Percentiles rank a stretch among this genome's conserved stretches.
Evolutionary conservation across 2,113 vertebrate genomes (phyloP).

Genomic region (Rhabdomys dilectus): DNA sequence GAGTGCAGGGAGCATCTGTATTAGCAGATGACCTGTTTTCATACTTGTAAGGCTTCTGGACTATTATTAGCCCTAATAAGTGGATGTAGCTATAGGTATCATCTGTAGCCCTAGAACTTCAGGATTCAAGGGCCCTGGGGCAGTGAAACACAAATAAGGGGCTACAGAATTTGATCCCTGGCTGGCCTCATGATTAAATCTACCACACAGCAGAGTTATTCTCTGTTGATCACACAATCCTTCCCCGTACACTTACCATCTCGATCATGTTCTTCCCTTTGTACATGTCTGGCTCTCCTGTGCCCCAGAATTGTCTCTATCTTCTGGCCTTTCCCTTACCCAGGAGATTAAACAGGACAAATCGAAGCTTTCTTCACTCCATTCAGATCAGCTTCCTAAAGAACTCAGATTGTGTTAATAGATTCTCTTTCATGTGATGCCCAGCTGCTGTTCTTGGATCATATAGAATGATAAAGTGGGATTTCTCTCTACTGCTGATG

Average conservation of each 20-base stretch:
- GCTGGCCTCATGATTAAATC: neutral
- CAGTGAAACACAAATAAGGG: too few relatives aligned
- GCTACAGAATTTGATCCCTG: neutral
- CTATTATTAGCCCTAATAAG: too few relatives aligned
- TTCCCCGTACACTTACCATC: neutral
- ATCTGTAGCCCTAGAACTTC: neutral
- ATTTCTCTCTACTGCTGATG: neutral
- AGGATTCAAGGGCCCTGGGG: neutral
- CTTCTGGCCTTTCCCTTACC: neutral
- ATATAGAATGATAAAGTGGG: neutral
- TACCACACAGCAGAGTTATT: neutral
- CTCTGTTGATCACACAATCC: neutral
- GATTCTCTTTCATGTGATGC: neutral
- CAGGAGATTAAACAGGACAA: neutral
- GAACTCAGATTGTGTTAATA: neutral
- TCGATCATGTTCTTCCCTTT: neutral
- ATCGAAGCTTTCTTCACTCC: neutral
- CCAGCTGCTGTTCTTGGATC: neutral
- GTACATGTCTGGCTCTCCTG: neutral
- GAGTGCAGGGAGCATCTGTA: neutral
- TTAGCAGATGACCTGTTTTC: neutral
- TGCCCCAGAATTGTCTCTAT: neutral
- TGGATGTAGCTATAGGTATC: neutral
- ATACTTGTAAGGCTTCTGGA: too few relatives aligned
- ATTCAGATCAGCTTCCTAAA: neutral